These are phyloP conservation scores for Drosophila kohkoa DNA, from an alignment of 1,140 invertebrate genomes.

Conservation along the genomic window DNA sequence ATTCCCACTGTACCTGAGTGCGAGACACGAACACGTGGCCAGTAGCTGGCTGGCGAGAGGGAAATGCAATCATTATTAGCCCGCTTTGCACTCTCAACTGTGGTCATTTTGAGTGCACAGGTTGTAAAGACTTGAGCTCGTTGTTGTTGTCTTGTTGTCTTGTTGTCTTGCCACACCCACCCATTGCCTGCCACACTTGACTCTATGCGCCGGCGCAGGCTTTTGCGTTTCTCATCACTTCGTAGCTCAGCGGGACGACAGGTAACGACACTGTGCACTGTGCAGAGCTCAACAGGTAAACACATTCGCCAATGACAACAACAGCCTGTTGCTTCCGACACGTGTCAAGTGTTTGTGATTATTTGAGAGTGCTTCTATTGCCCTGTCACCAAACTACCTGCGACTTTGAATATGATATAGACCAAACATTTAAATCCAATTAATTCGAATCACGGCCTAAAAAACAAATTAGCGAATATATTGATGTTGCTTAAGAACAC, in stretches of 20 bases:
- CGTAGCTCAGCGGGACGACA: constrained; percentile 40
- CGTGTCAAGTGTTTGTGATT: constrained; percentile 58
- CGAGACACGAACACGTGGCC: constrained; percentile 58
- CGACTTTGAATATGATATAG: constrained; percentile 24
- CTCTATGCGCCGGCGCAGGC: constrained; percentile 76
- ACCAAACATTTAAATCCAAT: neutral
- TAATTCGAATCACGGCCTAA: neutral
- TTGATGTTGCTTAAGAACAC: too few species aligned
- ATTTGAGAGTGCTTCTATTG: constrained; percentile 27
- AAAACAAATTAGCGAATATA: too few species aligned
- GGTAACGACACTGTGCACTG: constrained; percentile 52
- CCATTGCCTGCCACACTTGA: constrained; percentile 58
- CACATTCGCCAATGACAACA: constrained; percentile 72
- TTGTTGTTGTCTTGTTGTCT: too few species aligned
- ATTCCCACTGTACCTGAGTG: constrained; percentile 23
- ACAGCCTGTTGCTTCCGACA: constrained; percentile 49
- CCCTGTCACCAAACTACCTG: constrained; percentile 51
- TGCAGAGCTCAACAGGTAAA: constrained; percentile 66
- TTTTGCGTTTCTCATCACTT: neutral
- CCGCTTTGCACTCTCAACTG: constrained; percentile 42
- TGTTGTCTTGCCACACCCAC: constrained; percentile 47
- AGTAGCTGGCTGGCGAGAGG: constrained; percentile 35
- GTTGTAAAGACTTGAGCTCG: constrained; percentile 46
- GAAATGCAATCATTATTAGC: constrained; percentile 34
- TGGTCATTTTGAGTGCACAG: constrained; percentile 75